Percentiles rank a stretch among this genome's conserved stretches.
Evolutionary conservation across 2,113 vertebrate species (phyloP).

Genomic region (Melanocharis versteri): DNA sequence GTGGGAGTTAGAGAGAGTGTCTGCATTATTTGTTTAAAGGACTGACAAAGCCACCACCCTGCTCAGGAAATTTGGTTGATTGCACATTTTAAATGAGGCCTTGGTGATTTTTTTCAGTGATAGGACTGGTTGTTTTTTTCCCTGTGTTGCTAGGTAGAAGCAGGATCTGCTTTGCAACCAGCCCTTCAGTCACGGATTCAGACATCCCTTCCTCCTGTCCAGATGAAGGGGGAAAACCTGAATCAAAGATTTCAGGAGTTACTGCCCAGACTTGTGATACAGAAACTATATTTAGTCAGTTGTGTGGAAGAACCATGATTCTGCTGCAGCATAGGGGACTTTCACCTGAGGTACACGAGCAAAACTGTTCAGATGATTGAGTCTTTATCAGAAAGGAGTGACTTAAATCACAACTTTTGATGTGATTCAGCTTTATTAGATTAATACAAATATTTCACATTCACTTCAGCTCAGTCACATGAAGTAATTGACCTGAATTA

Average conservation of each 20-base stretch:
- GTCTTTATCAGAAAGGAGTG: neutral
- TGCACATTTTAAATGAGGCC: conserved; percentile 21
- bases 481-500: neutral
- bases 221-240: neutral
- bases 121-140: neutral
- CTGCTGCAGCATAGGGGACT: neutral
- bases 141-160: neutral
- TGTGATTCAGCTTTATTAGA: neutral
- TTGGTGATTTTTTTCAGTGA: neutral
- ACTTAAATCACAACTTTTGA: neutral
- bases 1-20: neutral
- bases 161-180: neutral
- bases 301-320: neutral
- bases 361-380: neutral
- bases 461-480: neutral
- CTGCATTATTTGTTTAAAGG: neutral
- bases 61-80: conserved; percentile 24
- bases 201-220: neutral
- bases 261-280: neutral
- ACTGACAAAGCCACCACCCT: neutral
- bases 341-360: neutral
- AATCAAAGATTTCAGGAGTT: neutral
- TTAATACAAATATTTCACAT: neutral
- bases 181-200: neutral
- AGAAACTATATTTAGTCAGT: neutral